Base-by-base conservation (phyloP, 2,888 invertebrate species). In the Lycocerus yunnanus region DNA sequence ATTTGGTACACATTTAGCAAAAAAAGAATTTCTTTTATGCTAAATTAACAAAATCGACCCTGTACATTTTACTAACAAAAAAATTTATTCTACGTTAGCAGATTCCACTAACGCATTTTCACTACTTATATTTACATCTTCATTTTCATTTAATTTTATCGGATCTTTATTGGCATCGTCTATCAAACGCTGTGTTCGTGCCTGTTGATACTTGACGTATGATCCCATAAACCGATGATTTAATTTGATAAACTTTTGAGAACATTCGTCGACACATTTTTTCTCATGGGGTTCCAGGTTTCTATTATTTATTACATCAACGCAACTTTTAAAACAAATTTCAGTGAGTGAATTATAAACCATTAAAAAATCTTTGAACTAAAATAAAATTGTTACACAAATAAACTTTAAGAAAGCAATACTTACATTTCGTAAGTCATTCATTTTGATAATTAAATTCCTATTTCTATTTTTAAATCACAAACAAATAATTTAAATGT, bases 331-430 rank as follows among this genome's bases (percentile, higher is more conserved):
- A 73, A 80, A 80, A 24, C 80, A 80, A 6, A 69, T 77, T 72
- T 80, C 67, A 9, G 79, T 78, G 67, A 80, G 74, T 14, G 65
- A 18, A 69, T 79, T 80, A 69, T 80, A 80, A 15, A 79, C 76
- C 70, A 76, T 71, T 61, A 80, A 72, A 63, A 80, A 80, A 69
- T 80, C 80, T 73, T 73, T 78, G 68, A 80, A 79, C 80, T 80
- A 59, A 63, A 77, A 74, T 65, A 58, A 18, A 14, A 15, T 59
- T 71, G 2, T 43, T 43, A 43, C 2, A n/a, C 43, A 5, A n/a
- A 43, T n/a, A 43, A 4, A n/a, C n/a, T 43, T n/a, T n/a, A n/a
- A 43, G n/a, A n/a, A n/a, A 43, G 0, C n/a, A 43, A 43, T 43
- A 43, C 43, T 6, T 43, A 43, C 43, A 43, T n/a, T 43, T n/a